Percentiles rank a stretch among this genome's conserved stretches.
Evolutionary conservation across 64 coral and sea anemone genomes (phyloP).

Genomic region (Orbicella faveolata): DNA sequence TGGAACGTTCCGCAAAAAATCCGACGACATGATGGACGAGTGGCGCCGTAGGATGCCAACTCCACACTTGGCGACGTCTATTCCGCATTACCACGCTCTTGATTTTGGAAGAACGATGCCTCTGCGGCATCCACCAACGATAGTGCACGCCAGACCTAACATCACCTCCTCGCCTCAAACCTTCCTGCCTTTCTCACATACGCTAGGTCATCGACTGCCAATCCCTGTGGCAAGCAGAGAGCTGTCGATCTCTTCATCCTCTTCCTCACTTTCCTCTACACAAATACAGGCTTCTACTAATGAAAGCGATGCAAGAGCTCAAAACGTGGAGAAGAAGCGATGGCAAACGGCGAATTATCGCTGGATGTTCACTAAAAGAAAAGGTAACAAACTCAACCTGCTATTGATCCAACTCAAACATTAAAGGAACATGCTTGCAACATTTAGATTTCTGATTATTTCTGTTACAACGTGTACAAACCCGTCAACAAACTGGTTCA

Average conservation of each 20-base stretch:
- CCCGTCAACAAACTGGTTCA: neutral
- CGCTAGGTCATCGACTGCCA: neutral
- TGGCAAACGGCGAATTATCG: constrained; percentile 99
- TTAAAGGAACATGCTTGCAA: neutral
- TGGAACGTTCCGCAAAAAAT: neutral
- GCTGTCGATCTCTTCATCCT: neutral
- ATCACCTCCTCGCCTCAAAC: constrained; percentile 24
- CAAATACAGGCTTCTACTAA: neutral
- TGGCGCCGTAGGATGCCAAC: constrained; percentile 75
- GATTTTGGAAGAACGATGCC: constrained; percentile 86
- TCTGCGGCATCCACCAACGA: constrained; percentile 77
- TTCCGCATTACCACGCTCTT: constrained; percentile 36
- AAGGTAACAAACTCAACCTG: constrained; percentile 54
- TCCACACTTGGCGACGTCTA: constrained; percentile 38
- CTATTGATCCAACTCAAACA: neutral
- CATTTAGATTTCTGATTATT: neutral
- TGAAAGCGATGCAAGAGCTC: neutral
- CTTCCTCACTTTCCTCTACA: neutral
- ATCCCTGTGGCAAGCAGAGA: neutral
- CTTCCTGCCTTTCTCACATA: constrained; percentile 12
- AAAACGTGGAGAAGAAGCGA: constrained; percentile 80
- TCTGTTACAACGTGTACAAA: neutral
- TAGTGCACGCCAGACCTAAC: constrained; percentile 13
- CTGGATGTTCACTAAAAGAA: constrained; percentile 99
- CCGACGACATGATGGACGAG: constrained; percentile 57